Conservation (phyloP, 2,888 invertebrate genomes). For the Noctuana brunneofusca region DNA sequence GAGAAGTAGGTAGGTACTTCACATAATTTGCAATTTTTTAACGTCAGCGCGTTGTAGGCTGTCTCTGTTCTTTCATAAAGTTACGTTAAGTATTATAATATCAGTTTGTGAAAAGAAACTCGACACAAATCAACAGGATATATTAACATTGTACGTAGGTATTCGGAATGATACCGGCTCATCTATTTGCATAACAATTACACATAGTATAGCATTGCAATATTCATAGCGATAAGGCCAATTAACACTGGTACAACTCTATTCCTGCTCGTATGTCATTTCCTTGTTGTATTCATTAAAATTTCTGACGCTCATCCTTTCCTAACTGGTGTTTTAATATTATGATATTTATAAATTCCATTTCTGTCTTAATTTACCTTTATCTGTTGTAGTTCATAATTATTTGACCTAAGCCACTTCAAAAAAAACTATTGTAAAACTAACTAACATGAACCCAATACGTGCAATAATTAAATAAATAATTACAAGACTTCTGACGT, state of each 20-base stretch:
- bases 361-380: no score
- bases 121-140: slow-evolving; percentile 16
- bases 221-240: slow-evolving; percentile 18
- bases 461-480: no score
- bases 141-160: background rate
- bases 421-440: no score
- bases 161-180: slow-evolving; percentile 12
- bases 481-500: no score
- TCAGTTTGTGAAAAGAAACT: background rate
- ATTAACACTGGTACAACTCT: slow-evolving; percentile 19
- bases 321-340: slow-evolving; percentile 10
- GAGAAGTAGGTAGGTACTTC: no score
- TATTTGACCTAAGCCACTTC: no score
- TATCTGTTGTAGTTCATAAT: no score
- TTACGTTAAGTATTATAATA: background rate
- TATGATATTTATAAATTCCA: background rate
- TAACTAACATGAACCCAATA: no score
- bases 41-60: background rate
- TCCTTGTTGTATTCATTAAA: slow-evolving; percentile 29
- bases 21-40: background rate
- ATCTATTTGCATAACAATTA: slow-evolving; percentile 27
- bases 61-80: background rate
- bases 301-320: slow-evolving; percentile 18
- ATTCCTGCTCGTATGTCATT: slow-evolving; percentile 31
- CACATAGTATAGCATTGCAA: slow-evolving; percentile 12